A percentile compares a stretch with the other conserved stretches of the same genome.
Evolutionary conservation across 1,140 invertebrate genomes (phyloP).

Genomic region (Drosophila pallidifrons): DNA sequence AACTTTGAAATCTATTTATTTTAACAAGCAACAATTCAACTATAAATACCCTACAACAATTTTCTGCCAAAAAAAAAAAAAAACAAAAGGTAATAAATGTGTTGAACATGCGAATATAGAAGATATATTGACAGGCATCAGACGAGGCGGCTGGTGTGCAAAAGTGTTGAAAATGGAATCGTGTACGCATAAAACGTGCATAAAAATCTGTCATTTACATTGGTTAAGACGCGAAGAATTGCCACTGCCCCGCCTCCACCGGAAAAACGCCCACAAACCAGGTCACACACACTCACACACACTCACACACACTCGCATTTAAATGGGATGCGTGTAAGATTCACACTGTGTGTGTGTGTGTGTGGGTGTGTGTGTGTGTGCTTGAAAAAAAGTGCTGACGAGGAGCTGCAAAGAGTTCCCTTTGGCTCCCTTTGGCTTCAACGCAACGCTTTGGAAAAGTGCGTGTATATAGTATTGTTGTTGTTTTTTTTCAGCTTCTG

Average conservation of each 20-base stretch:
- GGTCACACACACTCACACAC: constrained; percentile 9
- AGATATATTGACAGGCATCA: constrained; percentile 2
- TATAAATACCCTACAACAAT: background rate
- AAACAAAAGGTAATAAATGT: background rate
- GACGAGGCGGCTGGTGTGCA: background rate
- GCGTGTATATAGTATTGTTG: too few relatives aligned
- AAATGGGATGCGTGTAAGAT: constrained; percentile 17
- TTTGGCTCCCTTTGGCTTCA: background rate
- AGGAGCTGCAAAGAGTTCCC: background rate
- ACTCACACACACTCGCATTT: constrained; percentile 11
- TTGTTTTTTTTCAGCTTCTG: too few relatives aligned
- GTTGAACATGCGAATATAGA: background rate
- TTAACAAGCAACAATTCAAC: too few relatives aligned
- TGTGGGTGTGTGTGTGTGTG: too few relatives aligned
- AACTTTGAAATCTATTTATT: too few relatives aligned
- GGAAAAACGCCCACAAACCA: background rate
- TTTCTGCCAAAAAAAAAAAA: background rate
- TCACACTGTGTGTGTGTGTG: background rate
- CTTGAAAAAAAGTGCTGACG: background rate
- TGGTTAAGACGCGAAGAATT: constrained; percentile 66
- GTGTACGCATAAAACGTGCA: constrained; percentile 62
- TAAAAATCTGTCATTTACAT: constrained; percentile 67
- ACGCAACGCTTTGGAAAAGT: background rate
- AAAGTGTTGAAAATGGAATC: constrained; percentile 68
- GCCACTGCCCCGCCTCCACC: constrained; percentile 6